These are phyloP conservation scores for Tyrannus savana DNA, from an alignment of 2,113 vertebrate genomes.

Conservation along the genomic window DNA sequence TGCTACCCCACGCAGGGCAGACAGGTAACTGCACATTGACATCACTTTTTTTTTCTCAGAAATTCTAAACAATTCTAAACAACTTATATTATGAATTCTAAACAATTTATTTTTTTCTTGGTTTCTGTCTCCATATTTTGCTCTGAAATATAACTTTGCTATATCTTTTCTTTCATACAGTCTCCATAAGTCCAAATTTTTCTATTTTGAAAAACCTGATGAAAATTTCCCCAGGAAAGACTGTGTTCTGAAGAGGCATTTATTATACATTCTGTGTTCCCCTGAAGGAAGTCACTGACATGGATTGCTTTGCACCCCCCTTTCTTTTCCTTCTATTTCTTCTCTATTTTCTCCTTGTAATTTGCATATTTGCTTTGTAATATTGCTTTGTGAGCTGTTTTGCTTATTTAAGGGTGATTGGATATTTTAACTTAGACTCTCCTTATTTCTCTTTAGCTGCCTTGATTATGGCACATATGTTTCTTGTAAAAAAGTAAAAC, in stretches of 20 bases:
- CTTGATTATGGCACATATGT: not conserved
- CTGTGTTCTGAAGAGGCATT: not conserved
- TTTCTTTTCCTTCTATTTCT: not conserved
- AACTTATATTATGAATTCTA: too few species aligned
- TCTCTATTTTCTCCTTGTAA: not conserved
- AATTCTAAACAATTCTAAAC: not conserved
- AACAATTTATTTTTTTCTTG: not conserved
- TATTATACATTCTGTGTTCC: not conserved
- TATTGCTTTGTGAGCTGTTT: not conserved
- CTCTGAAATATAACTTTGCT: not conserved
- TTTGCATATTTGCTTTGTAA: not conserved
- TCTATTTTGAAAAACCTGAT: not conserved
- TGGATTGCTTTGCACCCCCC: fast-evolving
- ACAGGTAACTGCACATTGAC: fast-evolving
- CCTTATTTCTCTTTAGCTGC: not conserved
- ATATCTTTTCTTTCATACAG: not conserved
- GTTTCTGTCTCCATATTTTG: not conserved
- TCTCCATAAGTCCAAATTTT: not conserved
- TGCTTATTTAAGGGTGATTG: not conserved
- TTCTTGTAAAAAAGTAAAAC: not conserved
- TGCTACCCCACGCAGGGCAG: not conserved
- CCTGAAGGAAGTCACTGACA: not conserved
- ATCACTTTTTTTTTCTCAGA: not conserved
- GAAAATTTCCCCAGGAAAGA: not conserved
- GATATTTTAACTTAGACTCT: not conserved